Base-by-base conservation (phyloP, 2,113 vertebrate species). In the Xiphophorus couchianus region DNA sequence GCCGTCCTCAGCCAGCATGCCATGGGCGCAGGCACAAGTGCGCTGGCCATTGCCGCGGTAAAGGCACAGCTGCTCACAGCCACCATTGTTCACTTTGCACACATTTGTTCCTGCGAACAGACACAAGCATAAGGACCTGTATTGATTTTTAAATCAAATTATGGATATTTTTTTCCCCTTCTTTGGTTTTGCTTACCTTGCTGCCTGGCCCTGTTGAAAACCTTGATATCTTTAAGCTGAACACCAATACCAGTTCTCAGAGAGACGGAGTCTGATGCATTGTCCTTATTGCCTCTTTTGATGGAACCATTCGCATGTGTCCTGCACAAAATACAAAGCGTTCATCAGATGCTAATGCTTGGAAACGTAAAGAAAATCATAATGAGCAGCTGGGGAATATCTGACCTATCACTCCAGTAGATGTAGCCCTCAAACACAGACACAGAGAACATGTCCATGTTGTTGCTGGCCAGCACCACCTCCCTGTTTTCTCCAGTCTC, bases 371-470 rank as follows among this genome's bases (percentile, higher is more conserved):
- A 31, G 69, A 60, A 77, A 58, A 58, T 3, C 11, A 73, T 37
- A 37, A 10, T 37, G 1, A 60, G 7, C 7, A 30, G 12, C 6
- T 14, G 30, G 11, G 1, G 3, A 4, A 62, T 63, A 63, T 48
- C 39, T 86, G 27, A 98, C 98, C 97, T 95, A 76, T 99, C 98
- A 0, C 97, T 99, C 98, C 98, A 99, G 92, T 99, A 99, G 76
- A 99, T 96, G 93, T 97, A 98, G 70, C 91, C 96, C 90, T 98
- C 97, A 1, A 99, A 99, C 84, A 99, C 97, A 0, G 97, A 98
- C 80, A 99, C 97, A 0, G 97, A 98, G 91, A 99, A 99, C 98
- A 99, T 99, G 93, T 99, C 98, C 97, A 99, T 99, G 95, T 99
- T 99, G 88, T 99, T 98, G 94, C 92, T 98, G 90, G 95, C 93